A percentile compares a stretch with the other conserved stretches of the same genome.
Evolutionary conservation across 1,140 invertebrate genomes (phyloP).

Genomic region (Meloidogyne floridensis): DNA sequence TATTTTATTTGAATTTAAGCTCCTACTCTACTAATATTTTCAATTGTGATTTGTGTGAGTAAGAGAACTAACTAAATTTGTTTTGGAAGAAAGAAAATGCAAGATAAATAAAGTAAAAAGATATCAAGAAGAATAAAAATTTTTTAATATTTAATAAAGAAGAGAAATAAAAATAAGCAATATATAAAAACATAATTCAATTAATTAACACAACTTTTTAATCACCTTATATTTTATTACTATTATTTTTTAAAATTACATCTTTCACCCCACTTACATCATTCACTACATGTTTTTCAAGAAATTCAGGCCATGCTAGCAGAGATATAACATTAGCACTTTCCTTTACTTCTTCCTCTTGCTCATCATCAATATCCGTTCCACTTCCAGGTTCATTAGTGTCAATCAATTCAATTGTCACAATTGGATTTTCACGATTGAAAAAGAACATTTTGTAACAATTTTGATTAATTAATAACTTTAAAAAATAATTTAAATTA

Average conservation of each 20-base stretch:
- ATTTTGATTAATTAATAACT: slow-evolving; percentile 42
- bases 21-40: too few species aligned
- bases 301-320: slow-evolving; percentile 30
- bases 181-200: too few species aligned
- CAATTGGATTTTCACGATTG: slow-evolving; percentile 33
- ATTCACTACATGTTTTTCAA: slow-evolving; percentile 30
- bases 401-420: slow-evolving; percentile 42
- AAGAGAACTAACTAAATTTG: too few species aligned
- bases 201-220: too few species aligned
- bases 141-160: too few species aligned
- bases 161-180: too few species aligned
- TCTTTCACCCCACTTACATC: neutral
- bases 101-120: too few species aligned
- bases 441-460: slow-evolving; percentile 44
- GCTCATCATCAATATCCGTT: slow-evolving; percentile 26
- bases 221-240: too few species aligned
- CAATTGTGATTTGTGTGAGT: too few species aligned
- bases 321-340: slow-evolving; percentile 22
- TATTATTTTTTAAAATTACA: neutral
- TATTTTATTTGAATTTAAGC: too few species aligned
- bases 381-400: slow-evolving; percentile 28
- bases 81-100: too few species aligned
- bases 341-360: slow-evolving; percentile 33
- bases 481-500: neutral
- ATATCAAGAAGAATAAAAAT: too few species aligned